Conservation (phyloP, 2,113 vertebrate genomes). For the Sula dactylatra region DNA sequence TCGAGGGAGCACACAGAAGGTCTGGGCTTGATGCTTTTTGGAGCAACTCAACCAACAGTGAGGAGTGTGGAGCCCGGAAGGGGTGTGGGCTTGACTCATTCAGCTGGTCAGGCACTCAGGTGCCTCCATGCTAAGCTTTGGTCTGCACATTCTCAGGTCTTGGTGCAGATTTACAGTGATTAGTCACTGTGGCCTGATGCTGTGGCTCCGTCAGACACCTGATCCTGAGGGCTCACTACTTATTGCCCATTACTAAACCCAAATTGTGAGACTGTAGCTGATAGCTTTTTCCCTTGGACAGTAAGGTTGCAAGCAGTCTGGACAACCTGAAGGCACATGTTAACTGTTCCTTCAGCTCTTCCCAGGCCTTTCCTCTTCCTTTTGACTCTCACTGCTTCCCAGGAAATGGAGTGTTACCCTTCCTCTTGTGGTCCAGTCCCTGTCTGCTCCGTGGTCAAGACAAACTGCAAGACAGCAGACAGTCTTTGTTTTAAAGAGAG, state of each 20-base stretch:
- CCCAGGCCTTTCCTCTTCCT: background rate
- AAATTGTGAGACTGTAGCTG: background rate
- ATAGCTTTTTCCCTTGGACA: background rate
- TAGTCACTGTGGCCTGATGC: accelerated
- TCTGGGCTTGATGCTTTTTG: background rate
- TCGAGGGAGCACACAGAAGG: background rate
- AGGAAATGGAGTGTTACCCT: background rate
- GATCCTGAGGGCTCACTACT: background rate
- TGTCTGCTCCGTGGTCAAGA: background rate
- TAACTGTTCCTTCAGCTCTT: background rate
- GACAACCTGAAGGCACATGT: too few relatives aligned
- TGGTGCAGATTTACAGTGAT: background rate
- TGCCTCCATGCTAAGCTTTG: background rate
- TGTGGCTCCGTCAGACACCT: background rate
- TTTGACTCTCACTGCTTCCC: background rate
- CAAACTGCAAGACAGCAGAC: background rate
- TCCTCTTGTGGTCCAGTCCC: background rate
- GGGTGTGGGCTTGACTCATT: background rate
- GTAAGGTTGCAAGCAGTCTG: accelerated
- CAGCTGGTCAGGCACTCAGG: background rate
- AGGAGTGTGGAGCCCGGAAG: background rate
- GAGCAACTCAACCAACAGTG: background rate
- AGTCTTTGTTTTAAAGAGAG: background rate
- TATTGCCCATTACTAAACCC: accelerated
- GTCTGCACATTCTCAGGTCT: accelerated